Conservation (phyloP, 1,140 invertebrate genomes). For the Dendrolimus kikuchii region DNA sequence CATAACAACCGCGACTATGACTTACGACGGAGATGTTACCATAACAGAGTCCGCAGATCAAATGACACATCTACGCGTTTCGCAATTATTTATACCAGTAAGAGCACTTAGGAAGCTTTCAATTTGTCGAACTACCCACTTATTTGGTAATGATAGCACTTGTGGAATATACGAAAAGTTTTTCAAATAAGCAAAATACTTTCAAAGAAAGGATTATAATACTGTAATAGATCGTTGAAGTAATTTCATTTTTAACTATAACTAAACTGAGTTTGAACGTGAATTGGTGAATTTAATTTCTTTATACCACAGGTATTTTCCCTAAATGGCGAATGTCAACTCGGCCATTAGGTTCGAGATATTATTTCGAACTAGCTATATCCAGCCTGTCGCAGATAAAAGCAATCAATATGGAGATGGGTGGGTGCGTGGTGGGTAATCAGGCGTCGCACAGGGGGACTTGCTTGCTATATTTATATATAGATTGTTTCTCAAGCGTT, state of each 20-base stretch:
- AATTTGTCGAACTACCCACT: too few species aligned
- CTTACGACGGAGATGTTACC: too few species aligned
- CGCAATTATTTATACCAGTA: too few species aligned
- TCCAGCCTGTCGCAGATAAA: conserved; percentile 33
- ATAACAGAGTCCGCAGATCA: too few species aligned
- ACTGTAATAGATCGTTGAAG: too few species aligned
- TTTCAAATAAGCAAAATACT: too few species aligned
- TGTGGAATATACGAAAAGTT: too few species aligned
- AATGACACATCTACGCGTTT: too few species aligned
- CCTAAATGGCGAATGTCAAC: conserved; percentile 24
- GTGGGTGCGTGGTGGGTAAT: conserved; percentile 49
- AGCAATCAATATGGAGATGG: conserved; percentile 53
- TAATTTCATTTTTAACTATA: background rate
- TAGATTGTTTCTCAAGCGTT: conserved; percentile 1
- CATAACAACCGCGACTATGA: too few species aligned
- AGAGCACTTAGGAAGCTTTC: too few species aligned
- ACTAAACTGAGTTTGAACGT: conserved; percentile 2
- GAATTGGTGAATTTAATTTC: background rate
- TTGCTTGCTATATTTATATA: conserved; percentile 30
- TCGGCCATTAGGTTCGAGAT: conserved; percentile 48
- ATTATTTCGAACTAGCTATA: conserved; percentile 57
- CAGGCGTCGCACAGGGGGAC: conserved; percentile 35
- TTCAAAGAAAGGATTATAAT: too few species aligned
- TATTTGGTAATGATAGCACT: too few species aligned
- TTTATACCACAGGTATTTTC: conserved; percentile 3